Conservation (phyloP, 2,113 vertebrate species). For the Seriola aureovittata region DNA sequence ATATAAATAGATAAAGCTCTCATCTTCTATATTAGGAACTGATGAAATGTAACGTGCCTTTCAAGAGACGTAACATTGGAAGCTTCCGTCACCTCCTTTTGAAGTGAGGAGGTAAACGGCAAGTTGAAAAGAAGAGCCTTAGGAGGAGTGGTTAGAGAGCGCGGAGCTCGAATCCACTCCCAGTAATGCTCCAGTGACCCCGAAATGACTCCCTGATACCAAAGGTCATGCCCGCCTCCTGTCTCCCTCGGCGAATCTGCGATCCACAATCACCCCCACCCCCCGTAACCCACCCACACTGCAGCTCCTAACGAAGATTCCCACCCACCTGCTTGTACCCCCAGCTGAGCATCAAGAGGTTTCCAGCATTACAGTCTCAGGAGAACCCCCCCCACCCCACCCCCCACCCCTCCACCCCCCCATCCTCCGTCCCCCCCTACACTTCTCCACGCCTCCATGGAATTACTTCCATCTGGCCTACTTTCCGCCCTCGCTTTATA, state of each 20-base stretch:
- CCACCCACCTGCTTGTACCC: conserved; percentile 79
- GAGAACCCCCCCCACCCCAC: conserved; percentile 56
- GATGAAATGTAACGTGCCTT: conserved; percentile 32
- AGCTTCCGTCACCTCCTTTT: conserved; percentile 35
- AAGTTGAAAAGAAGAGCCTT: conserved; percentile 37
- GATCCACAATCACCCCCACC: conserved; percentile 3
- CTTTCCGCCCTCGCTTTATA: conserved; percentile 75
- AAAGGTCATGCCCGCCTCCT: conserved; percentile 68
- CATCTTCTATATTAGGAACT: conserved; percentile 37
- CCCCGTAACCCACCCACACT: conserved; percentile 66
- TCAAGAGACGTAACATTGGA: conserved; percentile 17
- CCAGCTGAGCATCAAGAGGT: conserved; percentile 73
- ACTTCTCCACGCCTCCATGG: conserved; percentile 66
- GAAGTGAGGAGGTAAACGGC: conserved; percentile 35
- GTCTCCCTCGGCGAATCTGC: conserved; percentile 42
- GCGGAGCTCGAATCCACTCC: conserved; percentile 33
- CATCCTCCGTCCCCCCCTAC: conserved; percentile 51
- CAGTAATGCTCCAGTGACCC: conserved; percentile 64
- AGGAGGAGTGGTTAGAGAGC: conserved; percentile 40
- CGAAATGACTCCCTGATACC: conserved; percentile 57
- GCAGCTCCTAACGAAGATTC: conserved; percentile 58
- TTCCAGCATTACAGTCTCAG: conserved; percentile 68
- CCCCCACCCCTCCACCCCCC: conserved; percentile 22
- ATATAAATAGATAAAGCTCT: conserved; percentile 46
- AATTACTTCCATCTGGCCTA: conserved; percentile 86